Percentiles rank a stretch among this genome's conserved stretches.
phyloP scores from a whole-genome alignment of 2,797 vertebrate species.

The Malurus splendens region DNA sequence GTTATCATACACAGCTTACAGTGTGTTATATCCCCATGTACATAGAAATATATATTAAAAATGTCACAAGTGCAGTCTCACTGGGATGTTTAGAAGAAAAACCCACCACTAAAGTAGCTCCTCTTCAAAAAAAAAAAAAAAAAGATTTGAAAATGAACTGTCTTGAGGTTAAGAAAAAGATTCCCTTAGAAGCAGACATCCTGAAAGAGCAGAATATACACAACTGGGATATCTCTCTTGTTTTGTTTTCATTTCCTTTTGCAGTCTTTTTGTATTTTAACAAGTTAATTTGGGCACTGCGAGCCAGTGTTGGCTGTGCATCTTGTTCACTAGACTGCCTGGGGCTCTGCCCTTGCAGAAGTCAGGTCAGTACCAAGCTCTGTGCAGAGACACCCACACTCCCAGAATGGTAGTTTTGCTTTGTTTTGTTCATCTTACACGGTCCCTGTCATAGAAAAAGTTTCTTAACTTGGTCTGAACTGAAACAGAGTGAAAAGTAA shows the following conservation, averaged over 20 bases:
- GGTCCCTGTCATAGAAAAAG: not conserved
- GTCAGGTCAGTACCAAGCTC: not conserved
- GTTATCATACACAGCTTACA: not conserved
- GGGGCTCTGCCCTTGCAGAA: not conserved
- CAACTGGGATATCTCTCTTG: not conserved
- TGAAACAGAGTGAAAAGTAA: not conserved
- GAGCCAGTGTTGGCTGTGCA: not conserved
- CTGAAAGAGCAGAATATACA: not conserved
- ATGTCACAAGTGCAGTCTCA: not conserved
- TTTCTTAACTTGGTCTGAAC: not conserved
- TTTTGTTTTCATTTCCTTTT: conserved; percentile 35
- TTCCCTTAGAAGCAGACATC: not conserved
- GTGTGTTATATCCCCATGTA: not conserved
- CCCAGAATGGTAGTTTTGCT: not conserved
- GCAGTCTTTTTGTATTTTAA: not conserved
- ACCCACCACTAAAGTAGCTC: not conserved
- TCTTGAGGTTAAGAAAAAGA: not conserved
- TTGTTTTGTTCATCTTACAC: not conserved
- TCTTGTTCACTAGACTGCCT: not conserved
- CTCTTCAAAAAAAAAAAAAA: not conserved
- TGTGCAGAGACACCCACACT: not conserved
- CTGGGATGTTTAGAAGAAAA: not conserved
- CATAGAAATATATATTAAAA: not conserved
- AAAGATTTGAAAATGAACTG: not conserved
- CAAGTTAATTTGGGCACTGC: not conserved